Evolutionary conservation across 2,113 vertebrate genomes (phyloP).

Genomic region (Chauna torquata): DNA sequence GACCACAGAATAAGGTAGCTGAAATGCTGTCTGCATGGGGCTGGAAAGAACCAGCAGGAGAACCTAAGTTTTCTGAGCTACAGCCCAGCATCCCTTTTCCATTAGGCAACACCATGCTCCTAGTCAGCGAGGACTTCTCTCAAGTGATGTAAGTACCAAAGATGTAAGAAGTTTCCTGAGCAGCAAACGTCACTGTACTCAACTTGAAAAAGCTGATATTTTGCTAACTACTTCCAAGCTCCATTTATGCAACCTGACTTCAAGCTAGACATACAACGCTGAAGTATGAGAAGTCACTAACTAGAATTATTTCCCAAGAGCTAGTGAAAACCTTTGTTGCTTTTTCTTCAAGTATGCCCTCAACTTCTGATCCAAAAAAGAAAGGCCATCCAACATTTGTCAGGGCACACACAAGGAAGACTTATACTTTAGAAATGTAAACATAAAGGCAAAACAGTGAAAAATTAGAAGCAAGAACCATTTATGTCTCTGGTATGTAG

Average conservation of each 20-base stretch:
- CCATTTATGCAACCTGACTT: background rate
- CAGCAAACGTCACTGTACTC: background rate
- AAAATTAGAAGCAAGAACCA: background rate
- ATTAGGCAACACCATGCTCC: background rate
- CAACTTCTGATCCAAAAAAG: background rate
- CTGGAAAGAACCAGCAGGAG: background rate
- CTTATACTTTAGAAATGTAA: background rate
- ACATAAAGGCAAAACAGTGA: background rate
- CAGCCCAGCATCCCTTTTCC: background rate
- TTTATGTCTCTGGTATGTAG: background rate
- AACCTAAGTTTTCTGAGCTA: background rate
- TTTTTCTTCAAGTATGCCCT: background rate
- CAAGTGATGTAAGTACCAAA: background rate
- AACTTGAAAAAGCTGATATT: background rate
- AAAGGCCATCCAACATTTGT: background rate
- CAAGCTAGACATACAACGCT: background rate
- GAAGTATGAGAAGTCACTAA: background rate
- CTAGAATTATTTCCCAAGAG: background rate
- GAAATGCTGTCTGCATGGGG: background rate
- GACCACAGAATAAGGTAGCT: background rate
- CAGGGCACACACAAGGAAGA: background rate
- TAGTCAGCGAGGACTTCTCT: background rate
- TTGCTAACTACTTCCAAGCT: background rate
- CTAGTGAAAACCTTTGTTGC: background rate
- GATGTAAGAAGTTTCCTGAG: accelerated